These are phyloP conservation scores for Tetragnatha versicolor DNA, from an alignment of 1,140 invertebrate genomes.

Conservation along the genomic window DNA sequence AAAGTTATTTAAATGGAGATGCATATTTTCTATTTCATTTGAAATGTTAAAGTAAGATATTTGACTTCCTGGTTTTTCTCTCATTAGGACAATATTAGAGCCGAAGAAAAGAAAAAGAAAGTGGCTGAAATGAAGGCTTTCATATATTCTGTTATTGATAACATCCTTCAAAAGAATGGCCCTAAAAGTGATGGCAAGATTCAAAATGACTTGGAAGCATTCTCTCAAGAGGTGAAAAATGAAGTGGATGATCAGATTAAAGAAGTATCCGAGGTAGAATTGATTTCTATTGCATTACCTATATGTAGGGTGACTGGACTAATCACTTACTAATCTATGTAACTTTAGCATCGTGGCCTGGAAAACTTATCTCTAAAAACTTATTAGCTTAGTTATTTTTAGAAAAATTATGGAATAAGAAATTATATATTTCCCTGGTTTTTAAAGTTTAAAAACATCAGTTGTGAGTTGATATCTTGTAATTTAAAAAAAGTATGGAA, in stretches of 20 bases:
- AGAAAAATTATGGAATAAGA: no score
- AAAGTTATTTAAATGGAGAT: no score
- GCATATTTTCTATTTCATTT: no score
- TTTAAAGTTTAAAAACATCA: no score
- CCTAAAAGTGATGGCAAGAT: constrained; percentile 31
- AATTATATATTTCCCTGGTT: no score
- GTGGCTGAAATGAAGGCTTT: constrained; percentile 18
- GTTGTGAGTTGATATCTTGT: no score
- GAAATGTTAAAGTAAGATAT: no score
- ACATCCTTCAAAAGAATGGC: constrained; percentile 12
- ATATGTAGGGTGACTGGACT: no score
- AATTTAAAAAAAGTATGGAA: no score
- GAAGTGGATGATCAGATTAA: constrained; percentile 15
- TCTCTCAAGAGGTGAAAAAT: constrained; percentile 24
- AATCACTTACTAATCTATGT: neutral
- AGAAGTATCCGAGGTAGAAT: constrained; percentile 1
- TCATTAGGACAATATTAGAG: constrained; percentile 12
- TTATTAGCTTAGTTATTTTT: no score
- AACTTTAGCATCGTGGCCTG: neutral
- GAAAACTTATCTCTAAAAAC: neutral
- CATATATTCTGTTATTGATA: constrained; percentile 10
- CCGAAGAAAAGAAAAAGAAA: constrained; percentile 20
- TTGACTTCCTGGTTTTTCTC: no score
- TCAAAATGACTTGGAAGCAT: constrained; percentile 14
- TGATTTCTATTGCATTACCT: no score